Evolutionary conservation across 2,888 invertebrate genomes (phyloP), one percentile per base, ranked within the genome.

Genomic region (Neoscelio sp.): DNA sequence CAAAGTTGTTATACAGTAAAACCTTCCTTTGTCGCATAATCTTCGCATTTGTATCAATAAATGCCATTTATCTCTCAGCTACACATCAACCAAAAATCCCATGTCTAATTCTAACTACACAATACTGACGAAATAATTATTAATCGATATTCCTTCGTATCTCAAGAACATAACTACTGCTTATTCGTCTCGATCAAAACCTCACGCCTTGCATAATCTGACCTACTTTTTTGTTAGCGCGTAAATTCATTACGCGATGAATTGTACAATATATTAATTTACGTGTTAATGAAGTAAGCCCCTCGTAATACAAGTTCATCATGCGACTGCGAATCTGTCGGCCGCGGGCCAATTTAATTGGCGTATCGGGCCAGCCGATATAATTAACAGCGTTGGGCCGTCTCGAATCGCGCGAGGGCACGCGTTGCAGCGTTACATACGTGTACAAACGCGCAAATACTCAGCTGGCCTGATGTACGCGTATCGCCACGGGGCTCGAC

Each of bases 281-380:
- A 26, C 23, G 44, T 46, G 56, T 40, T 68, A 68, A 68, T 68
- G 46, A 68, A 67, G 42, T 26, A 5, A 26, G 7, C 26, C 4
- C 4, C 8, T 33, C n/a, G 33, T 33, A 33, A 33, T 6, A 5
- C 12, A 38, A 38, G 38, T 38, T 38, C 38, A 38, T 38, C 12
- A 38, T 38, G 10, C 38, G 38, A 12, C 12, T 20, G 44, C 17
- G 44, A 17, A 7, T 7, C n/a, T n/a, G 56, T 42, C 28, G 48
- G 46, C 62, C 54, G 71, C 60, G 62, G 52, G 71, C 62, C 71
- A 38, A 71, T 64, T 73, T 73, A 73, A 73, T 73, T 73, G 73
- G 73, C 73, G 73, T 73, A 73, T 73, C 71, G 54, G 54, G 64
- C 64, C 50, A 42, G 50, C 18, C 50, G 50, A 20, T 38, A 35